These are phyloP conservation scores for Clistopyga incitator DNA, from an alignment of 2,888 invertebrate species.

Conservation along the genomic window DNA sequence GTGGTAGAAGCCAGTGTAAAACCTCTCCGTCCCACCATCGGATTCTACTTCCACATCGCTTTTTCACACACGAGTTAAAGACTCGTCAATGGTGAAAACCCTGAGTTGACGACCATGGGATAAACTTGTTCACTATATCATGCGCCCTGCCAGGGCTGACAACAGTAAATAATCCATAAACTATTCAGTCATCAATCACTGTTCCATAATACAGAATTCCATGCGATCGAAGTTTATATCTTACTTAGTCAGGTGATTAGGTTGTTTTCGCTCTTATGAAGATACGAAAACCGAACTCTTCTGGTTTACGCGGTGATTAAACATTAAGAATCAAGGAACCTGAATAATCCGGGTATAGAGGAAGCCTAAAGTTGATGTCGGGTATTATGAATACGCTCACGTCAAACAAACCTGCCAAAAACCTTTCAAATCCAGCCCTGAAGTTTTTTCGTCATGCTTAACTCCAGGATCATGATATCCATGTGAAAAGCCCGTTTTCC, in stretches of 20 bases:
- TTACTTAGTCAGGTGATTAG: not conserved
- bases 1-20: slow-evolving; percentile 46
- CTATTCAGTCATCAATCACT: not conserved
- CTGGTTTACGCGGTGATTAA: not conserved
- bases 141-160: not conserved
- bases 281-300: not conserved
- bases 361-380: not conserved
- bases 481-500: slow-evolving; percentile 22
- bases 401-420: not conserved
- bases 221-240: not conserved
- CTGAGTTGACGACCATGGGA: not conserved
- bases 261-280: not conserved
- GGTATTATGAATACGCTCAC: not conserved
- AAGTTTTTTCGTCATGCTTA: slow-evolving; percentile 30
- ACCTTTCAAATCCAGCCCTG: slow-evolving; percentile 11
- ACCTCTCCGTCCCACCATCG: slow-evolving; percentile 14
- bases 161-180: not conserved
- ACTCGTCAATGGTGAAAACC: slow-evolving; percentile 54
- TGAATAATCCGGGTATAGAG: not conserved
- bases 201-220: not conserved
- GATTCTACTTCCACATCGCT: slow-evolving; percentile 1
- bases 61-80: slow-evolving; percentile 24
- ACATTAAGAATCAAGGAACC: not conserved
- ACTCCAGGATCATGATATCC: slow-evolving; percentile 18
- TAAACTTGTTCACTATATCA: not conserved